Evolutionary conservation across 2,113 vertebrate species (phyloP).

Genomic region (Dipodomys stephensi): DNA sequence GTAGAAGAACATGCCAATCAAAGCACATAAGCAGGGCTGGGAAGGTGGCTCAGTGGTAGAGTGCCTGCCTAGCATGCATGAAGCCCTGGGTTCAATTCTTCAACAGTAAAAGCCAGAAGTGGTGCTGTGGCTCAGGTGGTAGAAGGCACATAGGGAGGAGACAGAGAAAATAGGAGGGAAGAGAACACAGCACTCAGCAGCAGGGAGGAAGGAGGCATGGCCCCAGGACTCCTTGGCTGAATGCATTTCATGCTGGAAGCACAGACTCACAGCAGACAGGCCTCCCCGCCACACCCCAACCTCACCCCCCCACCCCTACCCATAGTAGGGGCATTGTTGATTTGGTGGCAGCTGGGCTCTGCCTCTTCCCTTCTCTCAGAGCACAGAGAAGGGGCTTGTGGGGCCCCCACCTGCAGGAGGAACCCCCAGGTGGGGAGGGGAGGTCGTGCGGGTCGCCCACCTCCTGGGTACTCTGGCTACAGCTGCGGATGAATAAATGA

Average conservation of each 20-base stretch:
- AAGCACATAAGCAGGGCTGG: neutral
- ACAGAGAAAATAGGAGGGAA: neutral
- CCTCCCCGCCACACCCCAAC: no score
- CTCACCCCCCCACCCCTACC: no score
- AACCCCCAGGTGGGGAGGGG: neutral
- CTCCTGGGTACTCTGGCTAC: neutral
- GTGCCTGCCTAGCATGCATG: no score
- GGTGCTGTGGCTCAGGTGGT: no score
- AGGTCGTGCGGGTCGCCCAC: no score
- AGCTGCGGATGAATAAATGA: neutral
- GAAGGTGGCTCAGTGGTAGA: no score
- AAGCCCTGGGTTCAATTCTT: no score
- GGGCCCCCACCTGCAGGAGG: no score
- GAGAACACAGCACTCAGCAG: accelerated
- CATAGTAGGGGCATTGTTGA: neutral
- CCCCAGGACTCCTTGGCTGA: neutral
- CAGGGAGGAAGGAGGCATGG: neutral
- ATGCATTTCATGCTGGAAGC: neutral
- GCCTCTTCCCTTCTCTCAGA: no score
- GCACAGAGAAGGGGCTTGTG: no score
- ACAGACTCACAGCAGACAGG: accelerated
- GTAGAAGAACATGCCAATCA: neutral
- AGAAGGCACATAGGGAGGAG: no score
- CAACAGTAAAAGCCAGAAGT: no score
- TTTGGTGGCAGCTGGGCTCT: neutral